Percentiles rank a stretch among this genome's conserved stretches.
phyloP scores from a whole-genome alignment of 2,797 vertebrate genomes.

The Fratercula arctica region DNA sequence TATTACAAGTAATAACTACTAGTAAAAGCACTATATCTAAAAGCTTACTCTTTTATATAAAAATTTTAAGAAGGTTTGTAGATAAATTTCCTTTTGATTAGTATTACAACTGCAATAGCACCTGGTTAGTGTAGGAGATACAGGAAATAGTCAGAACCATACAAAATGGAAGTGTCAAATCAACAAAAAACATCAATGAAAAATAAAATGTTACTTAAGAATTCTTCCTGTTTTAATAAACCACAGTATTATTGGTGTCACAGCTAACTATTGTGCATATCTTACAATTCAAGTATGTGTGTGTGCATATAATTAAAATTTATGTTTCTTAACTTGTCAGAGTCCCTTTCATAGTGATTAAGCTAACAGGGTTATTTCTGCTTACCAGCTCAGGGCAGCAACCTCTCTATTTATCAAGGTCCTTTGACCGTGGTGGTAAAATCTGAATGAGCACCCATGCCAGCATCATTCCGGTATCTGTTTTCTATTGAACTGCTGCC shows the following conservation, averaged over 20 bases:
- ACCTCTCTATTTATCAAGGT: slow-evolving; percentile 19
- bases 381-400: slow-evolving; percentile 12
- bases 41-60: neutral
- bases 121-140: neutral
- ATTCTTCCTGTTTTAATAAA: slow-evolving; percentile 10
- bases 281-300: neutral
- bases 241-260: neutral
- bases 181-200: neutral
- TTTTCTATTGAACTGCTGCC: neutral
- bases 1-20: neutral
- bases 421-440: neutral
- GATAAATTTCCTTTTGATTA: slow-evolving; percentile 6
- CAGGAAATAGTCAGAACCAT: neutral
- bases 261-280: neutral
- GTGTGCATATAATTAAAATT: slow-evolving; percentile 30
- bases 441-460: neutral
- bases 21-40: slow-evolving; percentile 9
- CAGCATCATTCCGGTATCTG: neutral
- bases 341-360: slow-evolving; percentile 29
- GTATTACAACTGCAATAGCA: neutral
- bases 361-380: slow-evolving; percentile 37
- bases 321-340: slow-evolving; percentile 40
- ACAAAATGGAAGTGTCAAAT: neutral
- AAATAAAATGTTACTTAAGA: neutral
- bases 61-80: neutral